Evolutionary conservation across 2,888 invertebrate genomes (phyloP), one percentile per base, ranked within the genome.

Genomic region (Phengaris arion): DNA sequence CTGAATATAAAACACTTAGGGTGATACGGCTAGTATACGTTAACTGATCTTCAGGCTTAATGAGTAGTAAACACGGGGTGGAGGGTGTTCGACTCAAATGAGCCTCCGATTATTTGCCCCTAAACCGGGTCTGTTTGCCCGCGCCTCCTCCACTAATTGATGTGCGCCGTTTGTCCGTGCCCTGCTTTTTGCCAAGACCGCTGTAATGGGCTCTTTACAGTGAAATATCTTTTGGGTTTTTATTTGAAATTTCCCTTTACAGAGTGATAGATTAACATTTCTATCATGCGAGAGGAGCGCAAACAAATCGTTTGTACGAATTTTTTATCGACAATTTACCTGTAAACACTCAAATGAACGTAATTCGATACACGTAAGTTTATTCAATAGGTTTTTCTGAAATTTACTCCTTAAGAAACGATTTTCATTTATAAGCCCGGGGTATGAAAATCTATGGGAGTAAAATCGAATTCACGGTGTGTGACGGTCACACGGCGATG

Each of bases 121-220:
- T 85, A 85, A 88, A 85, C 83, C 82, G 78, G 77, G 80, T 75
- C 83, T 87, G 84, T 89, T 89, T 89, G 81, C 86, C 85, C 84
- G 82, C 78, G 81, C 85, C 85, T 87, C 84, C 85, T 87, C 84
- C 84, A 84, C 90, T 91, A 91, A 91, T 91, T 91, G 89, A 90
- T 90, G 89, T 82, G 83, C 81, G 81, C 80, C 81, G 81, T 82
- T 83, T 82, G 83, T 81, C 80, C 79, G 81, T 80, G 79, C 81
- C 83, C 82, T 82, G 84, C 84, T 87, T 88, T 88, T 88, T 85
- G 82, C 87, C 86, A 88, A 89, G 88, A 89, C 87, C 86, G 75
- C 75, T 59, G 75, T 88, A 89, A 89, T 88, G 84, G 87, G 83
- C 85, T 85, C 87, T 87, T 86, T 81, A 81, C 84, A 86, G 87